These are phyloP conservation scores for Coelopa frigida DNA, from an alignment of 1,140 invertebrate species.

Conservation along the genomic window DNA sequence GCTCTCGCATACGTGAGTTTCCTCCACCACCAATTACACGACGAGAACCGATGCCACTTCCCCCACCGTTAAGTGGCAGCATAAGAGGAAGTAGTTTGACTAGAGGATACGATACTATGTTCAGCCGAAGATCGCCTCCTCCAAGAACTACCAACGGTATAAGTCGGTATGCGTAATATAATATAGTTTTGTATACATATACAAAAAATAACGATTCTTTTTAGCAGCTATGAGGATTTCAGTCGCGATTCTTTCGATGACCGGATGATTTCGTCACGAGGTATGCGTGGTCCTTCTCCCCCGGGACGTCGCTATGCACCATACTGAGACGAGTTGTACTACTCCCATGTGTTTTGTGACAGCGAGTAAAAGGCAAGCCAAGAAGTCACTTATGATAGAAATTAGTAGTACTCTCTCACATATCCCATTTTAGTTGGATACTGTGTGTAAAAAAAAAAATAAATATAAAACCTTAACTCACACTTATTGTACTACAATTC, in stretches of 20 bases:
- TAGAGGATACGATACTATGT: constrained; percentile 68
- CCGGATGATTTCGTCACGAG: constrained; percentile 61
- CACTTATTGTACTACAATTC: too few relatives aligned
- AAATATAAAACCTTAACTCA: too few relatives aligned
- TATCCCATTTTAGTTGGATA: too few relatives aligned
- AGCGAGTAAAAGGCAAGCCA: too few relatives aligned
- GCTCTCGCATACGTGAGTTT: constrained; percentile 54
- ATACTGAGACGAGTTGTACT: constrained; percentile 54
- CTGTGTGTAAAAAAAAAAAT: too few relatives aligned
- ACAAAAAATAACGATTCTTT: neutral
- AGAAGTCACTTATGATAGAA: too few relatives aligned
- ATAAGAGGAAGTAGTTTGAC: constrained; percentile 52
- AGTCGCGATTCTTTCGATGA: constrained; percentile 78
- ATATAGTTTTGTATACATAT: neutral
- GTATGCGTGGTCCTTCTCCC: constrained; percentile 49
- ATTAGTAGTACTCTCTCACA: too few relatives aligned
- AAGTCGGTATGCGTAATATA: constrained; percentile 41
- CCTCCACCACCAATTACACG: constrained; percentile 55
- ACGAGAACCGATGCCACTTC: constrained; percentile 45
- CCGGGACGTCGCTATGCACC: constrained; percentile 73
- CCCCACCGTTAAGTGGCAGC: constrained; percentile 46
- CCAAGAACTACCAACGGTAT: constrained; percentile 44
- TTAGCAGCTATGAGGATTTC: constrained; percentile 73
- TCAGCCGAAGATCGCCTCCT: constrained; percentile 70
- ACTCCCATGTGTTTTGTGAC: too few relatives aligned